Evolutionary conservation across 2,113 vertebrate genomes (phyloP), one percentile per base, ranked within the genome.

Genomic region (Columba livia): DNA sequence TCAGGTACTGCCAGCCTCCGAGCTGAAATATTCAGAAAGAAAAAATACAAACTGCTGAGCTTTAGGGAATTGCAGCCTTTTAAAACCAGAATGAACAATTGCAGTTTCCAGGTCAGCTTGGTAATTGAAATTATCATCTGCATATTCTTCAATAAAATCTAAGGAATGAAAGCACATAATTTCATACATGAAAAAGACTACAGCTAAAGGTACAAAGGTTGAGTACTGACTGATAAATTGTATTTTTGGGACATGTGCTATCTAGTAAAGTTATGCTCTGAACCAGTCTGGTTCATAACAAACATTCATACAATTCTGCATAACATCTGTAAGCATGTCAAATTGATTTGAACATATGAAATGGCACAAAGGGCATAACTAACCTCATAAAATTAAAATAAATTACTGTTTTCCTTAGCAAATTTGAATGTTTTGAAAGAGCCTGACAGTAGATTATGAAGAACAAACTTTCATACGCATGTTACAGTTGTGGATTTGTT

Each of bases 351-450:
- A 73, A 85, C 56, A 51, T 66, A 75, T 28, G 57, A 93, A 94
- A 92, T 25, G 24, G 74, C 86, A 95, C 64, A 86, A 78, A 91
- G 21, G 93, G 18, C 67, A 67, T 62, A 95, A 88, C 86, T 93
- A 82, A 57, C 65, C 51, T 82, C 74, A 88, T 84, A 94, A 91
- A 94, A 95, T 74, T 85, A 82, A 85, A 94, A 92, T 93, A 81
- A 93, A 96, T 90, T 75, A 90, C 61, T 79, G 44, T 75, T 87
- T 79, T 81, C 36, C 77, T 85, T 50, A 92, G 66, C 36, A 96
- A 94, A 92, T 54, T 79, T 1, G 23, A 90, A 86, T 89, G 83
- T 93, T 87, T 80, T 61, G 57, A 77, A 90, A 77, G 75, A 74
- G 28, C 28, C 47, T 83, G 77, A 71, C 72, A 93, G 85, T 56